Percentiles rank a stretch among this genome's conserved stretches.
phyloP scores from a whole-genome alignment of 2,888 invertebrate species.

The Athalia rosae region DNA sequence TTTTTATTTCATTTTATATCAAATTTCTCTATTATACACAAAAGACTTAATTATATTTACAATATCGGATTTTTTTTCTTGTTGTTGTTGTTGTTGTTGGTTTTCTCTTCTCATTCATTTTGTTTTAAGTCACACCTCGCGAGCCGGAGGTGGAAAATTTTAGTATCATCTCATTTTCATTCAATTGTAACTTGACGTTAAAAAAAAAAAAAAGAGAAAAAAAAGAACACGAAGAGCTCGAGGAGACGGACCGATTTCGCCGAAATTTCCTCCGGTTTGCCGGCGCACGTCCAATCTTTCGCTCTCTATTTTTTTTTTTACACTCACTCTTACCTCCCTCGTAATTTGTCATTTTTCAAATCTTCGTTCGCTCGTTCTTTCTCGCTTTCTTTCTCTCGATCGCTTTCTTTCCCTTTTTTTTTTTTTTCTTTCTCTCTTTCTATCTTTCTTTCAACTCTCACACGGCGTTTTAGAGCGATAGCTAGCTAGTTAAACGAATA shows the following conservation, averaged over 20 bases:
- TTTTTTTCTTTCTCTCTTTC: not conserved
- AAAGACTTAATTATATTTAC: slow-evolving; percentile 39
- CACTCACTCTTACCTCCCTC: not conserved
- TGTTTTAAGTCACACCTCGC: not conserved
- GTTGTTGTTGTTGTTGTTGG: not conserved
- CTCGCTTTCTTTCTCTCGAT: not conserved
- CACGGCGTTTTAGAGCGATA: not conserved
- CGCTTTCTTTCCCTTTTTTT: not conserved
- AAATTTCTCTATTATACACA: slow-evolving; percentile 41
- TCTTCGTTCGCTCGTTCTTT: slow-evolving; percentile 3
- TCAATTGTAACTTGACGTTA: too few relatives aligned
- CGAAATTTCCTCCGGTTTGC: too few relatives aligned
- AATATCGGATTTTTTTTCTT: slow-evolving; percentile 11
- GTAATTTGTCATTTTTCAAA: not conserved
- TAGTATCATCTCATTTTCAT: too few relatives aligned
- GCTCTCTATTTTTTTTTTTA: not conserved
- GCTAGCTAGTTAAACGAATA: slow-evolving; percentile 43
- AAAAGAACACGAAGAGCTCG: too few relatives aligned
- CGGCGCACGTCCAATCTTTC: too few relatives aligned
- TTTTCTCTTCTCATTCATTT: not conserved
- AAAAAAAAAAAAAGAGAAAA: too few relatives aligned
- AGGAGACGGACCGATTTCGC: too few relatives aligned
- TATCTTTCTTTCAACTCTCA: too few relatives aligned
- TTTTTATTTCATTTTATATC: slow-evolving; percentile 9
- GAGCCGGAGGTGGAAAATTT: too few relatives aligned